phyloP scores from a whole-genome alignment of 2,797 vertebrate genomes.

The Eptatretus atami region DNA sequence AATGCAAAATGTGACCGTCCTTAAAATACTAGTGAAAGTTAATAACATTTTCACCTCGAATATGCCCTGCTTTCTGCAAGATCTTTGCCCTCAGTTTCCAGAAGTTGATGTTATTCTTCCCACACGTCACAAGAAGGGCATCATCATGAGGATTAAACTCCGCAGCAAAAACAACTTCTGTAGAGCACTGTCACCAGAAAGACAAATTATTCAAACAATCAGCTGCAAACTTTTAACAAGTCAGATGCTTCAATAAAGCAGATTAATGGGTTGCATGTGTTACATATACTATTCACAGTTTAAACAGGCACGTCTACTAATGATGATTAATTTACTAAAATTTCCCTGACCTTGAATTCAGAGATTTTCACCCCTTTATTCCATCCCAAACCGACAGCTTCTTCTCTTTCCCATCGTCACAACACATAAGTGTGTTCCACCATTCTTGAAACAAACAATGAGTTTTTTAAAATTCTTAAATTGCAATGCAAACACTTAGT shows the following conservation, averaged over 20 bases:
- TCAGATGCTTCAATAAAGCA: no score
- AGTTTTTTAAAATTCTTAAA: no score
- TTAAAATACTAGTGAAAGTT: no score
- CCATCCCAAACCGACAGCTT: constrained; percentile 58
- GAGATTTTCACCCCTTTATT: constrained; percentile 28
- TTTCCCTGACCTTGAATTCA: constrained; percentile 37
- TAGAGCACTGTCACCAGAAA: constrained; percentile 29
- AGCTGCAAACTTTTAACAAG: no score
- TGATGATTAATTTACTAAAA: no score
- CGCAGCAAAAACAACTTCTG: constrained; percentile 44
- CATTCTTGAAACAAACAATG: constrained; percentile 19
- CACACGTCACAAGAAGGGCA: constrained; percentile 46
- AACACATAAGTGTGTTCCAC: constrained; percentile 36
- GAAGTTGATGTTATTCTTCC: constrained; percentile 69
- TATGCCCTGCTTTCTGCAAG: constrained; percentile 62
- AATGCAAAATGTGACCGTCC: no score
- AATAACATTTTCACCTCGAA: constrained; percentile 28
- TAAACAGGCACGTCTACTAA: no score
- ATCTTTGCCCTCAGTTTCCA: constrained; percentile 32
- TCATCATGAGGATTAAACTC: constrained; percentile 48
- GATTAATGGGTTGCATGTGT: no score
- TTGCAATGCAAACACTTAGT: no score
- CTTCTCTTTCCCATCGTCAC: constrained; percentile 71
- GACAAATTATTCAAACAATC: background rate
- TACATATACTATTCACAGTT: no score